A percentile compares a stretch with the other conserved stretches of the same genome.
These are phyloP conservation scores for Fundulus diaphanus DNA, from an alignment of 2,797 vertebrate species.

Conservation along the genomic window DNA sequence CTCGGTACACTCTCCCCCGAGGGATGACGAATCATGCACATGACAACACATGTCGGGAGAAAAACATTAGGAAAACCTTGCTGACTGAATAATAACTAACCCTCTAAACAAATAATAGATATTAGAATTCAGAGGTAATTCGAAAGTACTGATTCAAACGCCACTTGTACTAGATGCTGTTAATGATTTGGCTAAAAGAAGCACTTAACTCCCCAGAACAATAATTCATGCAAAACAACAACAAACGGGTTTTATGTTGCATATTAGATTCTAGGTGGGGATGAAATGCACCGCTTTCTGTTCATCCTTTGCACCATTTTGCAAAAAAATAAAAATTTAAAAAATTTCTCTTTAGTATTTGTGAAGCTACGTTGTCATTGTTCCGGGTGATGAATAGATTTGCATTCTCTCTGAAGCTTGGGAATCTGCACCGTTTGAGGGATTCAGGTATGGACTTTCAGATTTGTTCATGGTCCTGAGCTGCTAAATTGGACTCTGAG, in stretches of 20 bases:
- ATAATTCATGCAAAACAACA: slow-evolving; percentile 22
- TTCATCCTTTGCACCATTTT: slow-evolving; percentile 11
- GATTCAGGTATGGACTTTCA: slow-evolving; percentile 75
- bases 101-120: slow-evolving; percentile 69
- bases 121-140: slow-evolving; percentile 59
- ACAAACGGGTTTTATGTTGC: slow-evolving; percentile 7
- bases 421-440: slow-evolving; percentile 67
- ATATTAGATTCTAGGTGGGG: slow-evolving; percentile 13
- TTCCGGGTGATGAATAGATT: slow-evolving; percentile 62
- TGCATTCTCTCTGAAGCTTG: slow-evolving; percentile 74
- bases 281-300: slow-evolving; percentile 16
- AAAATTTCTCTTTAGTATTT: slow-evolving; percentile 41
- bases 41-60: slow-evolving; percentile 75
- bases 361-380: slow-evolving; percentile 55
- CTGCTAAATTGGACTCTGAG: slow-evolving; percentile 68
- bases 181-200: neutral
- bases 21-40: slow-evolving; percentile 72
- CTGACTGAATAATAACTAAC: slow-evolving; percentile 73
- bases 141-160: slow-evolving; percentile 15
- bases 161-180: neutral
- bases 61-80: slow-evolving; percentile 74
- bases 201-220: slow-evolving; percentile 26
- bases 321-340: too few species aligned
- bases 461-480: slow-evolving; percentile 76
- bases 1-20: slow-evolving; percentile 61